phyloP scores from a whole-genome alignment of 1,140 invertebrate genomes.

The Ceratitis capitata region DNA sequence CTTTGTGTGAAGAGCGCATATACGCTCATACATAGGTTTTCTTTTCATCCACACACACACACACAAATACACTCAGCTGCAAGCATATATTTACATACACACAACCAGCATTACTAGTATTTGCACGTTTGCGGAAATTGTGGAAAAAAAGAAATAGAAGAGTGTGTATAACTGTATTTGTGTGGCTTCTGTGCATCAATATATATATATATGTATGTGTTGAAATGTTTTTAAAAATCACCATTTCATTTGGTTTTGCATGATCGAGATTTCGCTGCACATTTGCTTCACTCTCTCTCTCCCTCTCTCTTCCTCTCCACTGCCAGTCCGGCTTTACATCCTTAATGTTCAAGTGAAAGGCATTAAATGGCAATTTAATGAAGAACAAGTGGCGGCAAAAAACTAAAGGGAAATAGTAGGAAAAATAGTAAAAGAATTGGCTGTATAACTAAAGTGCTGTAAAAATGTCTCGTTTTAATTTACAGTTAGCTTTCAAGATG shows the following conservation, averaged over 20 bases:
- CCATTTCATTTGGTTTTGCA: neutral
- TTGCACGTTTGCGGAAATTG: conserved; percentile 28
- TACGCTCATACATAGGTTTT: neutral
- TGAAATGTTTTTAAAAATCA: neutral
- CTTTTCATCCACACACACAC: no score
- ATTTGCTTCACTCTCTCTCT: neutral
- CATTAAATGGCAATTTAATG: conserved; percentile 27
- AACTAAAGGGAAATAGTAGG: neutral
- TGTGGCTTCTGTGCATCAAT: neutral
- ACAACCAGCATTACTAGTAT: neutral
- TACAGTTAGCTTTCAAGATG: neutral
- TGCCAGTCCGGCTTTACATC: neutral
- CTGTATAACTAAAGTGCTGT: no score
- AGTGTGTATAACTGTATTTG: neutral
- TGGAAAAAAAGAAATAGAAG: no score
- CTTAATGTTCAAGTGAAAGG: neutral
- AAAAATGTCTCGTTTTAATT: neutral
- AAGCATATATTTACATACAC: neutral
- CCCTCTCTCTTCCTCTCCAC: neutral
- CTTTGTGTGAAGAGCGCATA: neutral
- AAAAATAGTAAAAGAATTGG: neutral
- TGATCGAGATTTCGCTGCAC: conserved; percentile 22
- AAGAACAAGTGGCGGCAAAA: neutral
- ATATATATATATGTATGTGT: no score
- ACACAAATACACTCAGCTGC: neutral